These are phyloP conservation scores for Falcunculus frontatus DNA, from an alignment of 2,113 vertebrate species.

Conservation along the genomic window DNA sequence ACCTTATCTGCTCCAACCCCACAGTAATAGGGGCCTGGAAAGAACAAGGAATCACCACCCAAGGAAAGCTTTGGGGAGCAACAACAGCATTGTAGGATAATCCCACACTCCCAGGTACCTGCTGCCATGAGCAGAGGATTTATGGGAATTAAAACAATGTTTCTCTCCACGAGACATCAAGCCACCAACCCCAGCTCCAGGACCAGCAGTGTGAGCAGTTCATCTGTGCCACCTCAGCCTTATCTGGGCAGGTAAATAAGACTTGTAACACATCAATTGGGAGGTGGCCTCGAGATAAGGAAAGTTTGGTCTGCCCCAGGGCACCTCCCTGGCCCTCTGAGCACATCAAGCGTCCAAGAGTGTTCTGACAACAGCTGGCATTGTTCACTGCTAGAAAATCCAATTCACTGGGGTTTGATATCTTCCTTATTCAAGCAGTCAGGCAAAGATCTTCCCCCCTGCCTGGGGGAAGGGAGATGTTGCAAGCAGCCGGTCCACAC, in stretches of 20 bases:
- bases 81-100: neutral
- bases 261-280: neutral
- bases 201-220: neutral
- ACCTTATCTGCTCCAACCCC: slow-evolving; percentile 81
- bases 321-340: neutral
- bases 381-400: neutral
- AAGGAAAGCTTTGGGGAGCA: neutral
- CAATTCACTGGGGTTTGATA: neutral
- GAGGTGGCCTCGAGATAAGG: slow-evolving; percentile 24
- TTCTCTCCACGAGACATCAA: neutral
- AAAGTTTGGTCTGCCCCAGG: neutral
- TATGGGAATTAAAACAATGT: neutral
- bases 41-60: neutral
- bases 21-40: slow-evolving; percentile 85
- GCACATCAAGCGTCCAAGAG: neutral
- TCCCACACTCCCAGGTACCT: neutral
- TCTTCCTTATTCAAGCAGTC: neutral
- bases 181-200: neutral
- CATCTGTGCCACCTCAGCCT: neutral
- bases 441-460: neutral
- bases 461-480: neutral
- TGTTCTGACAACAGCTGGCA: neutral
- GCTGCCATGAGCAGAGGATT: neutral
- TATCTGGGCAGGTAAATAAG: neutral
- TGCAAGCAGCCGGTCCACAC: neutral